Evolutionary conservation across 2,888 invertebrate species (phyloP).

Genomic region (Papilio demoleus): DNA sequence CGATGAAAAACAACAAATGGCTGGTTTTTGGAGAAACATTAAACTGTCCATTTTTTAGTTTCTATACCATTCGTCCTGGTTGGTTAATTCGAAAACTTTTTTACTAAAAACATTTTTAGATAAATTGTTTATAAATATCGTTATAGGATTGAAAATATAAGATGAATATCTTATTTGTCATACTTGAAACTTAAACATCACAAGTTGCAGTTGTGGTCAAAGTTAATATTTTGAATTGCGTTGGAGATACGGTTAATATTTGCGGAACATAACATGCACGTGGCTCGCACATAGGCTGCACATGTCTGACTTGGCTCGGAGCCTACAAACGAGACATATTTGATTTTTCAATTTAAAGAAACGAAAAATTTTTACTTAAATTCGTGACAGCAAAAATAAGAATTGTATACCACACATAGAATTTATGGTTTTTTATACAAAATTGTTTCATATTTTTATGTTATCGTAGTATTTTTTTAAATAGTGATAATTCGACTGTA

Average conservation of each 20-base stretch:
- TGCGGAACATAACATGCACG: background rate
- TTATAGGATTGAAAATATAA: too few species aligned
- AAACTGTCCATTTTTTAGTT: background rate
- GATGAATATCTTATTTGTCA: too few species aligned
- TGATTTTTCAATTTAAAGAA: conserved; percentile 7
- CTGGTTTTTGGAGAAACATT: background rate
- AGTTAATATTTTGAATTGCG: background rate
- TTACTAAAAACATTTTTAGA: background rate
- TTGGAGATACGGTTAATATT: background rate
- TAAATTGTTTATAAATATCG: too few species aligned
- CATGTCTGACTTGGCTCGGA: background rate
- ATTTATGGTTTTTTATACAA: background rate
- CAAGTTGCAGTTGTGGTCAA: background rate
- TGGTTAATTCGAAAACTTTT: background rate
- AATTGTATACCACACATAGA: too few species aligned
- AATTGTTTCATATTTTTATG: background rate
- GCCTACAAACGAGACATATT: conserved; percentile 7
- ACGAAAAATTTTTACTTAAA: background rate
- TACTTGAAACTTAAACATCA: background rate
- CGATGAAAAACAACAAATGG: background rate
- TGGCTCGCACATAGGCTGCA: background rate
- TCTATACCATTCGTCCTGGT: background rate
- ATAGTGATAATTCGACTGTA: background rate
- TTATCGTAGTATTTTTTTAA: background rate
- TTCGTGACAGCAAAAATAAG: too few species aligned